Base-by-base conservation (phyloP, 2,113 vertebrate genomes). In the Ptilorrhoa leucosticta region DNA sequence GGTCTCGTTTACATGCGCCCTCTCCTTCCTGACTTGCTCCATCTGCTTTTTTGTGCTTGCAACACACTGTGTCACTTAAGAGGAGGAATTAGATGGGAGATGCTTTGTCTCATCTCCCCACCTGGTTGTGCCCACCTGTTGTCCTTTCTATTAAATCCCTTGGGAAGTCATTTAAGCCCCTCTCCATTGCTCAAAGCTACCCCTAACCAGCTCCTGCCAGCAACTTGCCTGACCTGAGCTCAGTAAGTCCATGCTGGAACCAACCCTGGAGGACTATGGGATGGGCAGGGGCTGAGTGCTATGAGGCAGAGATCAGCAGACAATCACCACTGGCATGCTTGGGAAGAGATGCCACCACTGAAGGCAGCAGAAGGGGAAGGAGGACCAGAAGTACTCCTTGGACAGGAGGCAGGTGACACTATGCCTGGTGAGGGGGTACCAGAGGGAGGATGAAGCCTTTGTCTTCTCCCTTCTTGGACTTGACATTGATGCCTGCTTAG, bases 1-100 rank as follows among this genome's bases (percentile, higher is more conserved):
- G 27, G 6, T 39, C 35, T 70, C 47, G 23, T 66, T 40, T 63
- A 45, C 13, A 53, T 0, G 0, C 0, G 0, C 4, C 20, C 20
- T 66, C 75, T 71, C 47, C 61, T 92, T 83, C 44, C 71, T 45
- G 42, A 53, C 50, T 79, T 68, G 50, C 10, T 79, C 48, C 44
- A 89, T 20, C 40, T 90, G 53, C 16, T 35, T 83, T 81, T 77
- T 64, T 50, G 30, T 2, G 1, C 39, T 45, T 6, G 1, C 79
- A 73, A 66, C 0, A 4, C 56, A 56, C 24, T 1, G 2, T 33
- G 23, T 45, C 71, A 64, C 48, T 27, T 85, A 70, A 71, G 1
- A 2, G 39, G 48, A 83, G 33, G 47, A 89, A 64, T 75, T 66
- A 87, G 20, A 44, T 1, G 31, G 85, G 50, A 81, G 22, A 39